phyloP scores from a whole-genome alignment of 1,140 invertebrate species.

The Stegodyphus dumicola region DNA sequence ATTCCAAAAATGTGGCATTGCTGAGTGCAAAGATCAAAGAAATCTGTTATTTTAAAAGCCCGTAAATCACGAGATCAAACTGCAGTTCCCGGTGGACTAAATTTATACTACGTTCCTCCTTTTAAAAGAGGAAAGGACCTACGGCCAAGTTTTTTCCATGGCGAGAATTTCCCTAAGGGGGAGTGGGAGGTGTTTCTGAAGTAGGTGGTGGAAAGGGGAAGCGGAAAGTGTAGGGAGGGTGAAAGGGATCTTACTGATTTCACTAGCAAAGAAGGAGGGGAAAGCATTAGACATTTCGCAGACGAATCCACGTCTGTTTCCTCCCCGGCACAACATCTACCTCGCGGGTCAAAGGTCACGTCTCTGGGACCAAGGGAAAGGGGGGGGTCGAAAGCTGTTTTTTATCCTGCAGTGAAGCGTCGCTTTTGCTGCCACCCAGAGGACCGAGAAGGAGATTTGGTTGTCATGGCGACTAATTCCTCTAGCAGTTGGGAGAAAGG shows the following conservation, averaged over 20 bases:
- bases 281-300: conserved; percentile 30
- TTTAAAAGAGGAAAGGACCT: not conserved
- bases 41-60: no score
- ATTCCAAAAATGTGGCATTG: no score
- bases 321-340: conserved; percentile 37
- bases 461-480: conserved; percentile 59
- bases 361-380: conserved; percentile 18
- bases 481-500: conserved; percentile 27
- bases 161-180: not conserved
- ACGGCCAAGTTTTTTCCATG: not conserved
- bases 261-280: not conserved
- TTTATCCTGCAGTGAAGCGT: conserved; percentile 34
- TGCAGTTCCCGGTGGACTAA: no score
- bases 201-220: not conserved
- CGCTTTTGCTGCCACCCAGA: conserved; percentile 48
- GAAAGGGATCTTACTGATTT: not conserved
- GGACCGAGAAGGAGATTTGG: conserved; percentile 47
- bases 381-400: conserved; percentile 11
- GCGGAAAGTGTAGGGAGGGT: conserved; percentile 3
- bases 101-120: not conserved
- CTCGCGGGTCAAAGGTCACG: conserved; percentile 46
- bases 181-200: not conserved
- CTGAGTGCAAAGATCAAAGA: no score
- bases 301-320: conserved; percentile 15
- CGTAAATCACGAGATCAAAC: no score